These are phyloP conservation scores for Ommatoiulus sabulosus DNA, from an alignment of 2,888 invertebrate species.

Conservation along the genomic window DNA sequence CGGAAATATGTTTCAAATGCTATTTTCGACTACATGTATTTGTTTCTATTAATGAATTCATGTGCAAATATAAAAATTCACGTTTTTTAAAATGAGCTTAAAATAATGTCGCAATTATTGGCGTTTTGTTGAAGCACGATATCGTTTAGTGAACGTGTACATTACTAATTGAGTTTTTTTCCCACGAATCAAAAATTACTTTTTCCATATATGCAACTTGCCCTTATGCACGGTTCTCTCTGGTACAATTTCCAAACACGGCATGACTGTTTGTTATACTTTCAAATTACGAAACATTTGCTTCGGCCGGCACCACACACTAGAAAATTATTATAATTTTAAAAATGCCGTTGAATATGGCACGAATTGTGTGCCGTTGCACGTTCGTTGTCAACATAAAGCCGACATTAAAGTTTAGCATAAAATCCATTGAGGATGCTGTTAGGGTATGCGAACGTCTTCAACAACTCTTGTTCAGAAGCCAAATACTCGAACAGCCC, in stretches of 20 bases:
- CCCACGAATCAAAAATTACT: no score
- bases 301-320: neutral
- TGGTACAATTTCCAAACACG: neutral
- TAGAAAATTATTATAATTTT: constrained; percentile 13
- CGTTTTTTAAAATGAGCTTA: no score
- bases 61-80: no score
- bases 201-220: no score
- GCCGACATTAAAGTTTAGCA: constrained; percentile 41
- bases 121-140: no score
- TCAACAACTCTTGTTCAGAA: constrained; percentile 26
- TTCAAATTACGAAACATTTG: neutral
- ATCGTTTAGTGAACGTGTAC: no score
- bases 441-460: constrained; percentile 32
- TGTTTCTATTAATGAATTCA: no score
- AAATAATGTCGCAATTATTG: no score
- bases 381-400: constrained; percentile 20
- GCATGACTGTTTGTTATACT: neutral
- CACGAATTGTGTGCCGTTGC: constrained; percentile 36
- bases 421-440: constrained; percentile 45
- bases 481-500: constrained; percentile 38
- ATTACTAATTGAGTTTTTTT: no score
- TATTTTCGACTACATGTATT: no score
- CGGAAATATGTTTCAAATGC: no score
- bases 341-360: neutral
- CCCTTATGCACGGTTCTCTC: neutral